Conservation (phyloP, 2,113 vertebrate genomes). For the Stomatorhinus ivindoensis region DNA sequence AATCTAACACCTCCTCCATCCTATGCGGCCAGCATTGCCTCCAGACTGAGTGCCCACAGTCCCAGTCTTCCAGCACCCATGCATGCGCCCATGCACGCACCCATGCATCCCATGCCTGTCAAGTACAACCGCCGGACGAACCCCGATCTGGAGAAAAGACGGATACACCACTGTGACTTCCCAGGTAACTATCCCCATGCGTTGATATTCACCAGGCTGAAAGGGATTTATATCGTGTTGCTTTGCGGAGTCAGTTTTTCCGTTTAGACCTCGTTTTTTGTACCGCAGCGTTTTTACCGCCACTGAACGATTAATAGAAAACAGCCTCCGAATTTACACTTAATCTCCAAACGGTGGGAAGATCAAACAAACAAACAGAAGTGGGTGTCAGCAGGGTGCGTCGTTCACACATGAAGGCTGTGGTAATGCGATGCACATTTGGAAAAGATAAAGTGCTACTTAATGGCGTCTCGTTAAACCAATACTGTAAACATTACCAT, state of each 20-base stretch:
- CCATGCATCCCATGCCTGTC: slow-evolving; percentile 48
- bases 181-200: slow-evolving; percentile 60
- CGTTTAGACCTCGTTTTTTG: not conserved
- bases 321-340: slow-evolving; percentile 7
- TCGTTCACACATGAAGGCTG: not conserved
- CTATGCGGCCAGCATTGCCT: slow-evolving; percentile 86
- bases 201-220: not conserved
- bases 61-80: slow-evolving; percentile 61
- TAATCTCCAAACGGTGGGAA: not conserved
- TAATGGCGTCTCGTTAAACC: not conserved
- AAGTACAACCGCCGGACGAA: slow-evolving; percentile 86
- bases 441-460: not conserved
- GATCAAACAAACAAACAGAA: slow-evolving; percentile 8
- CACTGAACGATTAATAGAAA: slow-evolving; percentile 14
- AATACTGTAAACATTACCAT: not conserved
- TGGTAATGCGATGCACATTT: not conserved
- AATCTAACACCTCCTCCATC: slow-evolving; percentile 86
- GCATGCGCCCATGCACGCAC: slow-evolving; percentile 65
- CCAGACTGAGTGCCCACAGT: slow-evolving; percentile 75
- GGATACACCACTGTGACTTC: slow-evolving; percentile 93
- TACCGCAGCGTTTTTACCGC: not conserved
- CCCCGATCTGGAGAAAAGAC: slow-evolving; percentile 87
- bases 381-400: not conserved
- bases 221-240: not conserved
- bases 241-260: not conserved